Evolutionary conservation across 1,140 invertebrate species (phyloP), one percentile per base, ranked within the genome.

Genomic region (Halotydeus destructor): DNA sequence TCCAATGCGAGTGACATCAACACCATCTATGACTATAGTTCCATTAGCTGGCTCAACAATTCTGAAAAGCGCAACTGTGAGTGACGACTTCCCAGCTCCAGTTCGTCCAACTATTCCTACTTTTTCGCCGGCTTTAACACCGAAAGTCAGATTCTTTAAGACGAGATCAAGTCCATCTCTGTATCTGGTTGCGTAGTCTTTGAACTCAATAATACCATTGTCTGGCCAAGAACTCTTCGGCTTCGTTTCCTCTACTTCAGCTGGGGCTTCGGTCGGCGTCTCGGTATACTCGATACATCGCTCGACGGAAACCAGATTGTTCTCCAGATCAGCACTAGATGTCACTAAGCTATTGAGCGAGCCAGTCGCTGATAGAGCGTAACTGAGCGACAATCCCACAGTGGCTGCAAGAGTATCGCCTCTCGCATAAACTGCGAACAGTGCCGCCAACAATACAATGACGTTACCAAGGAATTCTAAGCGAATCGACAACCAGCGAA

Each of bases 371-470:
- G 79, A 78, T 37, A 89, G 60, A 23, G 84, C 77, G 58, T 88
- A 91, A 52, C 76, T 84, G 50, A 91, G 69, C 1, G 83, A 86
- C 21, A 91, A 63, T 33, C 85, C 85, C 34, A 88, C 82, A 33
- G 82, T 56, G 28, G 82, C 83, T 21, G 82, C 62, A 54, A 65
- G 72, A 51, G 74, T 59, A 41, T 57, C 68, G 42, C 78, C 69
- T 41, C 74, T 69, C 31, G 64, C 69, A 21, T 84, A 54, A 3
- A 93, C 84, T 41, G 80, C 76, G 58, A 93, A 85, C 18, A 91
- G 52, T 1, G 82, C 75, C 35, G 84, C 70, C 54, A 80, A 22
- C 23, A 34, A 45, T 6, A 46, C 45, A 21, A 46, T 44, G 16
- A 53, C 38, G 40, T 59, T 54, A 2, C 61, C 60, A 4, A 60